phyloP scores from a whole-genome alignment of 2,888 invertebrate species.

The Stenolophus ochropezus region DNA sequence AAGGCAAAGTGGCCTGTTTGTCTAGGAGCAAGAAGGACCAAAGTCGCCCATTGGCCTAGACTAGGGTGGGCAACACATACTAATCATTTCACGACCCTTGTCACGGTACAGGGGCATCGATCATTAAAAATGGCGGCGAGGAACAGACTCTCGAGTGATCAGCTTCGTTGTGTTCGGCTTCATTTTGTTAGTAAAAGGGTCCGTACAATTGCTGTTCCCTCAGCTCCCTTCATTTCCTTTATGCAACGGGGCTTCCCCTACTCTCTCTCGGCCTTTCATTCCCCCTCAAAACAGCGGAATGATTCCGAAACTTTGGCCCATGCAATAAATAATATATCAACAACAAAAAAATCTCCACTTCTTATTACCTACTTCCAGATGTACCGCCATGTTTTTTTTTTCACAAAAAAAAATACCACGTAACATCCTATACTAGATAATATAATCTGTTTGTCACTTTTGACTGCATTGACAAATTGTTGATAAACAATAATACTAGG shows the following conservation, averaged over 20 bases:
- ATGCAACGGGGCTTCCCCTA: constrained; percentile 39
- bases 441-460: too few species aligned
- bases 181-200: constrained; percentile 54
- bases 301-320: not conserved
- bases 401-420: too few species aligned
- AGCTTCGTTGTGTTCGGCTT: constrained; percentile 46
- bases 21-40: constrained; percentile 1
- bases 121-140: constrained; percentile 68
- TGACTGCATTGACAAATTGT: too few species aligned
- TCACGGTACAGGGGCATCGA: constrained; percentile 68
- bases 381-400: too few species aligned
- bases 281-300: constrained; percentile 32
- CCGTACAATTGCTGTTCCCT: constrained; percentile 33
- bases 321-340: not conserved
- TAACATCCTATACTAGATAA: too few species aligned
- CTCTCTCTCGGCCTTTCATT: constrained; percentile 19
- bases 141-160: constrained; percentile 31
- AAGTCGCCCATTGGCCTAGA: constrained; percentile 22
- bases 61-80: constrained; percentile 67
- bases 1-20: constrained; percentile 9
- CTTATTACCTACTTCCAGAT: too few species aligned
- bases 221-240: constrained; percentile 49
- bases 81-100: constrained; percentile 69
- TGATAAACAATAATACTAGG: too few species aligned
- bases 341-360: too few species aligned